Conservation (phyloP, 2,888 invertebrate species). For the Cryptocheilus praepositus region DNA sequence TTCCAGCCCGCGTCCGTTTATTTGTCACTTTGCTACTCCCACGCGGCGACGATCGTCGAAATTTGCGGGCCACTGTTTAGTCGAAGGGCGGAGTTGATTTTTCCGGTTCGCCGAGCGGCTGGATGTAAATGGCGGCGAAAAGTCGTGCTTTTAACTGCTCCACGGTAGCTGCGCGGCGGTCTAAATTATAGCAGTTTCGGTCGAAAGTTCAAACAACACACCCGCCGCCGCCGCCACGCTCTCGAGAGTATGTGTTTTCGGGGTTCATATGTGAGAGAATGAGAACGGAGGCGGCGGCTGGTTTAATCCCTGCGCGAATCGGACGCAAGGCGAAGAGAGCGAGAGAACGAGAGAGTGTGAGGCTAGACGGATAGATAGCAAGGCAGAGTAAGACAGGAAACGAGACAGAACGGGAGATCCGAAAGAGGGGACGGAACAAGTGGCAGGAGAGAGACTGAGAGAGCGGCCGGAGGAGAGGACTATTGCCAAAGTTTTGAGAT, state of each 20-base stretch:
- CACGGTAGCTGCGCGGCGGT: constrained; percentile 13
- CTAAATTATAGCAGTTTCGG: constrained; percentile 54
- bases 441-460: neutral
- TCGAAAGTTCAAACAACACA: constrained; percentile 47
- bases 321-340: neutral
- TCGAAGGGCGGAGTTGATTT: constrained; percentile 29
- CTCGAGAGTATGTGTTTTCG: constrained; percentile 28
- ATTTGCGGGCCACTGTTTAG: too few relatives aligned
- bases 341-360: constrained; percentile 1
- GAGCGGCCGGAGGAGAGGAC: constrained; percentile 34
- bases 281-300: constrained; percentile 13
- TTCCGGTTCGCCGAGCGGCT: constrained; percentile 22
- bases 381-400: neutral
- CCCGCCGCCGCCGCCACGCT: constrained; percentile 10
- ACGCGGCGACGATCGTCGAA: too few relatives aligned
- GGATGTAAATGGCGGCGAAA: constrained; percentile 17
- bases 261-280: constrained; percentile 36
- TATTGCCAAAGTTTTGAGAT: constrained; percentile 57
- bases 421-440: neutral
- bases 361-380: neutral
- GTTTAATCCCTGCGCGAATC: too few relatives aligned
- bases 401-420: neutral
- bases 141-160: constrained; percentile 42
- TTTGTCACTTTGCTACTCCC: too few relatives aligned
- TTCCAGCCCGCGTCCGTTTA: too few relatives aligned